Percentiles rank a stretch among this genome's conserved stretches.
phyloP scores from a whole-genome alignment of 2,888 invertebrate species.

The Ernsta delagoae region DNA sequence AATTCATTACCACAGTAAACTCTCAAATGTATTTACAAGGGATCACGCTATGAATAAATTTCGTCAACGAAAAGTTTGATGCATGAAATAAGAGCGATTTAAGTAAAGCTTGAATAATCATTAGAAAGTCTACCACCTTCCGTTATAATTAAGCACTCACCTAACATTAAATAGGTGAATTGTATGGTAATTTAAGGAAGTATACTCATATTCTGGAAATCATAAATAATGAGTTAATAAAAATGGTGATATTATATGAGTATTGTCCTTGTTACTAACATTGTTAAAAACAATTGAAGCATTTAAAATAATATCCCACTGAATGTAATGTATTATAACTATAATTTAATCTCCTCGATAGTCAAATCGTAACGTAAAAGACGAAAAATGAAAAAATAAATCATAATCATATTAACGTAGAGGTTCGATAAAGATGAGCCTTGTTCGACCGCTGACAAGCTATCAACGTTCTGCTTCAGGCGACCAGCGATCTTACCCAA shows the following conservation, averaged over 20 bases:
- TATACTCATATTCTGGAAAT: too few relatives aligned
- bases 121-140: slow-evolving; percentile 30
- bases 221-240: too few relatives aligned
- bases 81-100: slow-evolving; percentile 77
- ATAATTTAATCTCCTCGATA: too few relatives aligned
- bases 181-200: too few relatives aligned
- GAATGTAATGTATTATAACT: too few relatives aligned
- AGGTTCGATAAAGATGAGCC: slow-evolving; percentile 11
- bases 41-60: slow-evolving; percentile 84
- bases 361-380: too few relatives aligned
- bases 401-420: neutral
- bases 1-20: slow-evolving; percentile 84
- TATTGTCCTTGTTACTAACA: too few relatives aligned
- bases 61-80: slow-evolving; percentile 77
- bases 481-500: neutral
- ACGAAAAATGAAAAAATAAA: too few relatives aligned
- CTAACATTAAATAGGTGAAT: too few relatives aligned
- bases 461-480: slow-evolving; percentile 28
- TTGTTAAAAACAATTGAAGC: too few relatives aligned
- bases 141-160: neutral
- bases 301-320: too few relatives aligned
- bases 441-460: slow-evolving; percentile 12
- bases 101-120: slow-evolving; percentile 61
- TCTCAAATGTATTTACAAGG: slow-evolving; percentile 83
- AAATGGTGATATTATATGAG: too few relatives aligned